Conservation (phyloP, 2,113 vertebrate genomes). For the Ciconia maguari region DNA sequence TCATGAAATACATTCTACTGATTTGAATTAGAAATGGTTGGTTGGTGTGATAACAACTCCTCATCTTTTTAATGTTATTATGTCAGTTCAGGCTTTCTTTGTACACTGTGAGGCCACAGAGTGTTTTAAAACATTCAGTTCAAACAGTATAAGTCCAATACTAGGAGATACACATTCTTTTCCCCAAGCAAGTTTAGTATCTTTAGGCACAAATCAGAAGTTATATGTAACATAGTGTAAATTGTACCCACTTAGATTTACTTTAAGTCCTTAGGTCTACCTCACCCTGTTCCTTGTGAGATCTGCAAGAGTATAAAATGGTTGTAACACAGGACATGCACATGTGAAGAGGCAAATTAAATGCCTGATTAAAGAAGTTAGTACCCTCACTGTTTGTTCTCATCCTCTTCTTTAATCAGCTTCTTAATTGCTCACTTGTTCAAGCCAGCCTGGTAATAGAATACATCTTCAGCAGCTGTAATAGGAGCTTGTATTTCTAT, state of each 20-base stretch:
- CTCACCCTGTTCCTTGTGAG: background rate
- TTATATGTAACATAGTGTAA: background rate
- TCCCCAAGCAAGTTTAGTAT: background rate
- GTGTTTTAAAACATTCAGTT: background rate
- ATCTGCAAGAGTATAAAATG: background rate
- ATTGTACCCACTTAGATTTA: background rate
- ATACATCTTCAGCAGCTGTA: background rate
- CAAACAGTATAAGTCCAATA: background rate
- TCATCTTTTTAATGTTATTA: background rate
- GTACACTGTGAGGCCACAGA: background rate
- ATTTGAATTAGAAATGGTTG: background rate
- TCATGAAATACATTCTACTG: background rate
- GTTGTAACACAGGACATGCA: background rate
- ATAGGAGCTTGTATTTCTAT: background rate
- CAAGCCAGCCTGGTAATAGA: background rate
- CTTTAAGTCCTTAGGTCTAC: background rate
- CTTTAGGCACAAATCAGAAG: background rate
- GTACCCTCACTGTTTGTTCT: background rate
- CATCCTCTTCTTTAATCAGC: background rate
- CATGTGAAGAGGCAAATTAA: background rate
- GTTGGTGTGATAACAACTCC: background rate
- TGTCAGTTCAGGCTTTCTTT: background rate
- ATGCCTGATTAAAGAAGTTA: constrained; percentile 1
- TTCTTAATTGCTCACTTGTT: constrained; percentile 12
- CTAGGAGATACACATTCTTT: background rate